Base-by-base conservation (phyloP, 2,888 invertebrate genomes). In the Trilocha varians region DNA sequence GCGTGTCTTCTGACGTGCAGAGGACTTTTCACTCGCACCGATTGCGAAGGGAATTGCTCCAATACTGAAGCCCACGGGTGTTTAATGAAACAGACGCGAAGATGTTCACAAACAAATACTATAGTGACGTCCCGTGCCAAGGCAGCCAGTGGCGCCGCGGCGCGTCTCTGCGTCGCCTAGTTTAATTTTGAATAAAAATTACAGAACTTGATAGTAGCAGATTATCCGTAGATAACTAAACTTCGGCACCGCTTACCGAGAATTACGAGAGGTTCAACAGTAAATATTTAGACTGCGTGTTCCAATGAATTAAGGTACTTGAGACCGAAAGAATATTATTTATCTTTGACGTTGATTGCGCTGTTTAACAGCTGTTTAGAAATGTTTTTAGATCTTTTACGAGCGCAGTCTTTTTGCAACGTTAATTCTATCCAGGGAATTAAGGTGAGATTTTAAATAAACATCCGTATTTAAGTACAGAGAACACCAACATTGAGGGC, bases 21-120 rank as follows among this genome's bases (percentile, higher is more conserved):
- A 58, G 55, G 53, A 64, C 57, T 65, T 64, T 65, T 63, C 63
- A 65, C 67, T 69, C 73, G 65, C 65, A 65, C 69, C 72, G 75
- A 64, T 67, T 75, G 67, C 69, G 67, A 52, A 59, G 76, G 71
- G 74, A 70, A 70, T 77, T 74, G 67, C 70, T 69, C 68, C 73
- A 69, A 68, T 67, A 82, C 83, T 84, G 82, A 82, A 75, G 60
- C 67, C 65, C 54, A 55, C 69, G 74, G 72, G 72, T 78, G 77
- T 80, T 79, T 79, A 70, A 73, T 69, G 70, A 74, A 79, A 78
- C 83, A 77, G 78, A 78, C 75, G 77, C 63, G 77, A 75, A 80
- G 80, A 80, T 68, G 71, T 70, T 68, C 73, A 67, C 75, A 75
- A 79, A 79, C 83, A 82, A 77, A 76, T 68, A 72, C 55, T 55